Evolutionary conservation across 2,113 vertebrate genomes (phyloP), one percentile per base, ranked within the genome.

Genomic region (Cyanoderma ruficeps): DNA sequence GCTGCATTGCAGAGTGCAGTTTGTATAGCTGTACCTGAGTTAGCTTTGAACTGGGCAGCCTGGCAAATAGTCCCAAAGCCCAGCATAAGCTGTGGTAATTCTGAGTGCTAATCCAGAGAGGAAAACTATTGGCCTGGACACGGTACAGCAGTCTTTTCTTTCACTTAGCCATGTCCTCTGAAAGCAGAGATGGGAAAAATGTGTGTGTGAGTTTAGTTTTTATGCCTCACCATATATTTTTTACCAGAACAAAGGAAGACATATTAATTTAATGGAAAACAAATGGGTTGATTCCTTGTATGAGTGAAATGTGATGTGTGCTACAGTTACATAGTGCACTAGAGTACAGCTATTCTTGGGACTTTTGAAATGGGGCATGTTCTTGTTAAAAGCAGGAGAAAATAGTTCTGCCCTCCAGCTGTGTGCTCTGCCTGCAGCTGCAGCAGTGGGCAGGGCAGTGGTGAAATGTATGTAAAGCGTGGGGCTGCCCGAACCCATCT

Each of bases 1-100:
- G 76, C 85, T 93, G 92, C 69, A 88, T 80, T 95, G 93, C 94
- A 86, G 88, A 33, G 70, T 85, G 47, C 76, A 37, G 27, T 81
- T 87, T n/a, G 42, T 94, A 33, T 35, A 47, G 47, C 60, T 87
- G 3, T 84, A 85, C 69, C 83, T 60, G 76, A 74, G 76, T 74
- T 88, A 59, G 79, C 59, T 92, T 88, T 80, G 57, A 83, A 67
- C 68, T 67, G 35, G 47, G 47, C 91, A 91, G 47, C 69, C 52
- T 91, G 81, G 79, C 47, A 74, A 39, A 60, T 86, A 28, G 80
- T 89, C 71, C 71, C 64, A 52, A 77, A 95, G 83, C 85, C 83
- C 76, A 70, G 83, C 77, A 44, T 1, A 15, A 83, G 57, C 77
- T 87, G 55, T 78, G 87, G 1, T 60, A 67, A 86, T 93, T 69